Base-by-base conservation (phyloP, 2,888 invertebrate species). In the Heteropelma amictum region DNA sequence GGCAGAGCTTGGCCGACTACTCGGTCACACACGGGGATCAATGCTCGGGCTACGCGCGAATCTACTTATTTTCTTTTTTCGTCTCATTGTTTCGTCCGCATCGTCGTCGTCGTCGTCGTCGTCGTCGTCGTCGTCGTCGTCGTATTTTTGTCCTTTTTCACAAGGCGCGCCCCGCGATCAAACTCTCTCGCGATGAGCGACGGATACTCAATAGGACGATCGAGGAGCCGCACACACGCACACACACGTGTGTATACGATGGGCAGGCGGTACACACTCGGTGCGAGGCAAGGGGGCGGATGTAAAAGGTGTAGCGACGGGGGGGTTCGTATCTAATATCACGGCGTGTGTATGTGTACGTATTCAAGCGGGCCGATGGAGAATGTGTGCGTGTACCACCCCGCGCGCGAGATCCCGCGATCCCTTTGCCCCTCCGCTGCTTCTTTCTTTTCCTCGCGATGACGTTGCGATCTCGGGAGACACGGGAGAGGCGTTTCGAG, bases 401-500 rank as follows among this genome's bases (percentile, higher is more conserved):
- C 42, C 5, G 68, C 12, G 42, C 45, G 61, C 35, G 47, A 53
- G 26, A 28, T 33, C 60, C 35, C 56, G 38, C 23, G 28, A 42
- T 45, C 47, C 35, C 51, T n/a, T 19, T 49, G 51, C 47, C 60
- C 42, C 28, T 3, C 38, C 26, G 35, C 51, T 51, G n/a, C 14
- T 26, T 35, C 47, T 45, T 33, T 51, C 26, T 28, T n/a, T 58
- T 65, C 40, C 64, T 38, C 53, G 51, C 71, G 79, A 84, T 87
- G 87, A 88, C 86, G 81, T 21, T 81, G 84, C 85, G 77, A 80
- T 84, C 80, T 68, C 54, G 51, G 21, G 69, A 72, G 83, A 87
- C 88, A 88, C 82, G 82, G 82, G 79, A 87, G 83, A 86, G 88
- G 88, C 87, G 87, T 87, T 87, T 85, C 84, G 49, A 76, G 68